These are phyloP conservation scores for Unio delphinus DNA, from an alignment of 2,888 invertebrate genomes.

Conservation along the genomic window DNA sequence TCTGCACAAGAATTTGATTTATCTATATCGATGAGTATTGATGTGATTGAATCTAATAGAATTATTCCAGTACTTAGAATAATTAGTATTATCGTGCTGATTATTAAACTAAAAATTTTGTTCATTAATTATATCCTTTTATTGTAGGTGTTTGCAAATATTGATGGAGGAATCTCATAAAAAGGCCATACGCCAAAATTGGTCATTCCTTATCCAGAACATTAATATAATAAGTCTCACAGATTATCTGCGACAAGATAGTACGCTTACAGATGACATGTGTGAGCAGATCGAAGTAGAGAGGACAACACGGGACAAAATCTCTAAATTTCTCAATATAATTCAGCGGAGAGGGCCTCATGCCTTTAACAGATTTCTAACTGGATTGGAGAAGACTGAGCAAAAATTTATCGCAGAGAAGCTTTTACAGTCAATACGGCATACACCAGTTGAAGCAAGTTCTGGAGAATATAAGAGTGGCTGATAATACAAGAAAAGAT, in stretches of 20 bases:
- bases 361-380: slow-evolving; percentile 25
- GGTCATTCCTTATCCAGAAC: slow-evolving; percentile 37
- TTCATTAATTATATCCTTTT: too few species aligned
- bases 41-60: too few species aligned
- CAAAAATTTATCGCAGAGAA: slow-evolving; percentile 33
- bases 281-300: slow-evolving; percentile 28
- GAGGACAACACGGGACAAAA: slow-evolving; percentile 21
- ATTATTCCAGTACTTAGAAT: too few species aligned
- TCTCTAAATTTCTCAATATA: slow-evolving; percentile 27
- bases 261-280: slow-evolving; percentile 26
- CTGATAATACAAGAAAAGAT: too few species aligned
- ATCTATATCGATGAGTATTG: too few species aligned
- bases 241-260: slow-evolving; percentile 19
- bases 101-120: too few species aligned
- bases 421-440: slow-evolving; percentile 1
- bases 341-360: slow-evolving; percentile 35
- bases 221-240: slow-evolving; percentile 18
- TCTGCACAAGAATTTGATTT: too few species aligned
- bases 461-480: too few species aligned
- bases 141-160: too few species aligned
- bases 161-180: slow-evolving; percentile 28
- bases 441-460: too few species aligned
- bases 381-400: slow-evolving; percentile 20
- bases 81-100: too few species aligned
- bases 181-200: slow-evolving; percentile 25